Evolutionary conservation across 2,888 invertebrate species (phyloP), one percentile per base, ranked within the genome.

Genomic region (Drosophila demipolita): DNA sequence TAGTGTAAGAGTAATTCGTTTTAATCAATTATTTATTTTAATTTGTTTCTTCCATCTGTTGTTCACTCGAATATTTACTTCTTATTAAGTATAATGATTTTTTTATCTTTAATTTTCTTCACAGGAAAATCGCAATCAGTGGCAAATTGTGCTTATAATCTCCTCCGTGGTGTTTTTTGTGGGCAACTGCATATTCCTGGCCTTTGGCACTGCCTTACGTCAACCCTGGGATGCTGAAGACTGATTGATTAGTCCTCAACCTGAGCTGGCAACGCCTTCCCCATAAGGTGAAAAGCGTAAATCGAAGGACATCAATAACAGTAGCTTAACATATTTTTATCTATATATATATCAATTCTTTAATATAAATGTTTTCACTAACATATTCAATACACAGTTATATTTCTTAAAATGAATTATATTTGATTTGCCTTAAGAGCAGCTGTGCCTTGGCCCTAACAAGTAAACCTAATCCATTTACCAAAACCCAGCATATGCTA

Each of bases 81-180:
- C 4, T 26, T 20, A 15, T 9, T 23, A 2, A 17, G 8, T 15
- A 23, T n/a, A 15, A 36, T 33, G 2, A 1, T 23, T 26, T 8
- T 17, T 1, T 7, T 26, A 26, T 26, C 29, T 9, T 36, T 32
- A 3, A 50, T 1, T 55, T 32, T 32, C 32, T 42, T 32, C 40
- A 1, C 42, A 92, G 92, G 20, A 40, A 0, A 93, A 95, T 78
- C 94, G 94, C 3, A 69, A 90, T 0, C 95, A 96, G 87, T 97
- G 97, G 97, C 94, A 95, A 73, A 94, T 94, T 52, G 95, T 97
- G 15, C 97, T 97, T 91, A 95, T 95, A 86, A 94, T 90, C 15
- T 72, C 97, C 0, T 94, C 96, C 0, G 94, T 93, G 8, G 92
- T 96, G 12, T 96, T 96, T 88, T 94, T 96, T 73, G 91, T 95